These are phyloP conservation scores for Alligator mississippiensis DNA, from an alignment of 2,113 vertebrate genomes.

Conservation along the genomic window DNA sequence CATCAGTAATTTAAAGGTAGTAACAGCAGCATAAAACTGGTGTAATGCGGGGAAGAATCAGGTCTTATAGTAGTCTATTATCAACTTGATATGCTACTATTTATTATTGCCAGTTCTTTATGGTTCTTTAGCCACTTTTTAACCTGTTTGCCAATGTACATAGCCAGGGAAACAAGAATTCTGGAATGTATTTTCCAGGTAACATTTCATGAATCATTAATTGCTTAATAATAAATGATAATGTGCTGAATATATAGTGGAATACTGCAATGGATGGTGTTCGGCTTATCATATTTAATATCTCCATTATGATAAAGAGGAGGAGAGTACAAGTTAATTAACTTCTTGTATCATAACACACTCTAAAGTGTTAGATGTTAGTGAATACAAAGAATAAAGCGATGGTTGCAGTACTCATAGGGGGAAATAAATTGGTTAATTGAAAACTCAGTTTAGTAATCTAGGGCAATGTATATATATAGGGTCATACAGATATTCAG, in stretches of 20 bases:
- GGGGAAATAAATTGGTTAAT: background rate
- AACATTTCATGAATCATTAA: background rate
- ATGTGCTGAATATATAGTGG: background rate
- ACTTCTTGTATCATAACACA: background rate
- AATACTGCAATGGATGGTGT: background rate
- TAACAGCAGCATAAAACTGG: background rate
- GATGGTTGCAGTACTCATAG: background rate
- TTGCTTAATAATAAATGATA: background rate
- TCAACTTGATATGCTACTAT: rapidly evolving
- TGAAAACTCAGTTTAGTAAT: background rate
- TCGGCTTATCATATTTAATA: background rate
- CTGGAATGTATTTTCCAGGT: background rate
- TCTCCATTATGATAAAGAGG: background rate
- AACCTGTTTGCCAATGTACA: background rate
- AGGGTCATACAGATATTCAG: background rate
- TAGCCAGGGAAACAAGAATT: background rate
- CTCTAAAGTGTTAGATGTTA: background rate
- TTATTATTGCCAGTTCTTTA: background rate
- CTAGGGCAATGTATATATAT: background rate
- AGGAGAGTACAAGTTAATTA: background rate
- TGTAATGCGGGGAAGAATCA: background rate
- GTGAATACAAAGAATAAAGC: background rate
- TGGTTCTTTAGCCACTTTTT: background rate
- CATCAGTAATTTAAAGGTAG: background rate
- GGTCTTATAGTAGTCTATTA: background rate